Evolutionary conservation across 2,797 vertebrate species (phyloP).

Genomic region (Macropus fuliginosus): DNA sequence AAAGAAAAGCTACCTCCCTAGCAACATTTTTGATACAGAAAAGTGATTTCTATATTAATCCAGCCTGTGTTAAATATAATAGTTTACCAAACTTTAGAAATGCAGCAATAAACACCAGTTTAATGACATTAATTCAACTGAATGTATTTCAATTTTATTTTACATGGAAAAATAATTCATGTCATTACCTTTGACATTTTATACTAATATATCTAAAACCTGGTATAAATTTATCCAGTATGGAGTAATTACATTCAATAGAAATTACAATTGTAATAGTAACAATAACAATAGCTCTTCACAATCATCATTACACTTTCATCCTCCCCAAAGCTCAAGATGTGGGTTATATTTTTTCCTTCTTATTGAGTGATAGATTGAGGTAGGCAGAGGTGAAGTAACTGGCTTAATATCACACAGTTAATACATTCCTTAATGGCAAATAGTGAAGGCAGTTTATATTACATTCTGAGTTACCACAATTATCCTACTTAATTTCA

Average conservation of each 20-base stretch:
- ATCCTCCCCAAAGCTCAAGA: neutral
- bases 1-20: neutral
- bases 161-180: neutral
- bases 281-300: neutral
- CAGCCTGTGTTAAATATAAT: neutral
- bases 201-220: neutral
- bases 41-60: neutral
- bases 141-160: neutral
- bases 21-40: neutral
- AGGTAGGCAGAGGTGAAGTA: neutral
- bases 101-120: neutral
- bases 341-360: neutral
- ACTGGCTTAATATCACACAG: neutral
- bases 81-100: neutral
- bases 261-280: too few species aligned
- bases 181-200: neutral
- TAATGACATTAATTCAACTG: neutral
- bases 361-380: neutral
- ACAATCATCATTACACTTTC: neutral
- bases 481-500: neutral
- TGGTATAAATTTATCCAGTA: neutral
- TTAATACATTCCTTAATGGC: neutral
- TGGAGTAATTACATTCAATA: neutral
- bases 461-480: neutral
- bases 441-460: neutral